phyloP scores from a whole-genome alignment of 1,140 invertebrate genomes.

The Anthonomus grandis region DNA sequence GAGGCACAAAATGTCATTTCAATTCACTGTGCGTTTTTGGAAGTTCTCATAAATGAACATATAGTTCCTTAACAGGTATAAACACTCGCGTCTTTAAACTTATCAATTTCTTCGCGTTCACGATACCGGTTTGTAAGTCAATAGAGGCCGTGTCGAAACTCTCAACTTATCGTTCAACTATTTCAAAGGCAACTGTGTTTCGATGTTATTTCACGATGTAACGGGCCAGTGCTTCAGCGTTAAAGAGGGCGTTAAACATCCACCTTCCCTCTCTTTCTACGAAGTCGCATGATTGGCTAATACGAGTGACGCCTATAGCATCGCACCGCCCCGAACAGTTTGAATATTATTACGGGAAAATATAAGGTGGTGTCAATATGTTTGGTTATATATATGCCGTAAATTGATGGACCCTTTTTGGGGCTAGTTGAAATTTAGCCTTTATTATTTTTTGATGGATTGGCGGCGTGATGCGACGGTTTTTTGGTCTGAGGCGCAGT shows the following conservation, averaged over 20 bases:
- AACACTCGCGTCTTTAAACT: conserved; percentile 21
- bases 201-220: not conserved
- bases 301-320: conserved; percentile 19
- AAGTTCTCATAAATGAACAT: conserved; percentile 9
- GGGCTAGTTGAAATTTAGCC: conserved; percentile 43
- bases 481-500: conserved; percentile 14
- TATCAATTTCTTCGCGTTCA: not conserved
- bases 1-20: conserved; percentile 12
- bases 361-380: conserved; percentile 45
- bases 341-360: conserved; percentile 45
- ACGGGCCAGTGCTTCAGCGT: conserved; percentile 11
- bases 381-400: conserved; percentile 46
- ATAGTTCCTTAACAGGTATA: not conserved
- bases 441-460: conserved; percentile 48
- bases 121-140: not conserved
- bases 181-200: conserved; percentile 11
- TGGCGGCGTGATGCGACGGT: conserved; percentile 31
- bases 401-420: conserved; percentile 40
- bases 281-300: conserved; percentile 17
- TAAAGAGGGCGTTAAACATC: not conserved
- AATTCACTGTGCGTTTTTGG: conserved; percentile 5
- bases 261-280: not conserved
- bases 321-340: conserved; percentile 27
- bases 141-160: not conserved
- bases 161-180: conserved; percentile 17